phyloP scores from a whole-genome alignment of 2,797 vertebrate species.

The Propithecus perrieri region DNA sequence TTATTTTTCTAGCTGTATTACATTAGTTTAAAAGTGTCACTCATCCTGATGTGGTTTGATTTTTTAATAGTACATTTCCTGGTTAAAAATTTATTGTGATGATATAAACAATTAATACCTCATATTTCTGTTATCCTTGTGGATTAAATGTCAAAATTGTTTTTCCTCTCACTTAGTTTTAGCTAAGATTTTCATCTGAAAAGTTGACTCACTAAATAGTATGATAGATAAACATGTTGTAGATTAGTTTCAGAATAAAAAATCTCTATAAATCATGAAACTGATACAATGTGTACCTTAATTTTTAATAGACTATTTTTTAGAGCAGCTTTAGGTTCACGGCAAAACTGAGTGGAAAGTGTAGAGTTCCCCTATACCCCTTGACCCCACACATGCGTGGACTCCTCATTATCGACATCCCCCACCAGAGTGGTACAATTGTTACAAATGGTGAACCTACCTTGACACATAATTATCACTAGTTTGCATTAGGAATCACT shows the following conservation, averaged over 20 bases:
- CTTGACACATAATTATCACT: neutral
- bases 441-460: neutral
- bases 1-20: neutral
- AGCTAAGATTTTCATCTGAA: neutral
- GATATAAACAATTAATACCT: neutral
- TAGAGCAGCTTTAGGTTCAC: neutral
- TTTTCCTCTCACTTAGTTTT: neutral
- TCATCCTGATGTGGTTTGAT: neutral
- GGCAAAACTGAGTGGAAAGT: neutral
- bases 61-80: neutral
- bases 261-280: neutral
- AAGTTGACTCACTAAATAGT: neutral
- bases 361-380: neutral
- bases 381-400: fast-evolving
- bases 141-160: neutral
- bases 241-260: neutral
- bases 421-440: neutral
- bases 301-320: neutral
- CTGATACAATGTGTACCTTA: neutral
- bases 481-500: neutral
- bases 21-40: neutral
- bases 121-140: neutral
- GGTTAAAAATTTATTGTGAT: neutral
- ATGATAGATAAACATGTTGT: neutral
- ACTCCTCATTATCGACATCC: neutral